Conservation (phyloP, 2,888 invertebrate species). For the Fragum sueziense region DNA sequence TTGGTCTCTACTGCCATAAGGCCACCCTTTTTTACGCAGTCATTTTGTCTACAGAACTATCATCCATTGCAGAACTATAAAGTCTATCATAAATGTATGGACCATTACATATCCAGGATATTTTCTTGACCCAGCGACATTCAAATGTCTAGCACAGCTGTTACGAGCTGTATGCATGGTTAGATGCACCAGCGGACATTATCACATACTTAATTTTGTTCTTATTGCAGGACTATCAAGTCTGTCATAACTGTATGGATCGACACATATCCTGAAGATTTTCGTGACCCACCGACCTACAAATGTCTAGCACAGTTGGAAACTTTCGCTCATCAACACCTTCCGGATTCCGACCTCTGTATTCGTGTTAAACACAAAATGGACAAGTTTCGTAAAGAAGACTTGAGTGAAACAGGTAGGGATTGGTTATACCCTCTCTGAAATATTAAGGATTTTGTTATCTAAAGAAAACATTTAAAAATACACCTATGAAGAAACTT, state of each 20-base stretch:
- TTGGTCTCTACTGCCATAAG: too few relatives aligned
- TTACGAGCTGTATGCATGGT: too few relatives aligned
- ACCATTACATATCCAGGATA: conserved; percentile 98
- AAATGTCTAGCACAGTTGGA: conserved; percentile 91
- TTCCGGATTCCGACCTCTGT: conserved; percentile 93
- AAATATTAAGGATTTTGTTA: background rate
- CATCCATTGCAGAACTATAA: conserved; percentile 76
- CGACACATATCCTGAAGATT: conserved; percentile 98
- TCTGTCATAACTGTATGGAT: conserved; percentile 95
- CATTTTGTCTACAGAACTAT: too few relatives aligned
- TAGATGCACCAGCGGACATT: too few relatives aligned
- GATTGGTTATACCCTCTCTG: too few relatives aligned
- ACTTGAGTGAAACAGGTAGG: conserved; percentile 66
- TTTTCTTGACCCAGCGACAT: conserved; percentile 91
- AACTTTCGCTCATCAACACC: conserved; percentile 91
- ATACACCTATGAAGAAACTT: background rate
- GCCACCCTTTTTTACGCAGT: too few relatives aligned
- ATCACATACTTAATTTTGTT: too few relatives aligned
- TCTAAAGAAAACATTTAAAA: background rate
- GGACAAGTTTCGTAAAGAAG: conserved; percentile 88
- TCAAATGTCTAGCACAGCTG: conserved; percentile 90
- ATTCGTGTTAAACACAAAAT: conserved; percentile 88
- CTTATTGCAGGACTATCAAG: conserved; percentile 79
- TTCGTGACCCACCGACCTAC: conserved; percentile 91
- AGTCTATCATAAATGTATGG: conserved; percentile 93